phyloP scores from a whole-genome alignment of 2,113 vertebrate genomes.

The Megaceryle maxima region DNA sequence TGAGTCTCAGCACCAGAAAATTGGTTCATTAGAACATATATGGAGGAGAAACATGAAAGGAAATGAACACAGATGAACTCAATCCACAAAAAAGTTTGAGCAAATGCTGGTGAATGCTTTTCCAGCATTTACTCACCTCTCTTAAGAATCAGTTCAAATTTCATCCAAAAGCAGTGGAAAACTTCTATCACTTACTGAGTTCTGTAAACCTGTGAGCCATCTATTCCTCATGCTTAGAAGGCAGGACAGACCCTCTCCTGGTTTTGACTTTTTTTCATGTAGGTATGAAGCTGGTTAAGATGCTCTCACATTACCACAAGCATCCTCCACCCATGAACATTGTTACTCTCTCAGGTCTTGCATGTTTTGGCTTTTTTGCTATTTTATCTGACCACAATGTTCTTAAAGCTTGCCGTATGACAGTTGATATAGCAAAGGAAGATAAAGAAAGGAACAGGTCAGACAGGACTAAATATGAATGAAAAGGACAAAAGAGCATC shows the following conservation, averaged over 20 bases:
- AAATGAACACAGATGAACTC: background rate
- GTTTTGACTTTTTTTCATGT: background rate
- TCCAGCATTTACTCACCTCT: background rate
- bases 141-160: background rate
- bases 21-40: background rate
- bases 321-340: background rate
- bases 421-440: background rate
- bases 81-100: background rate
- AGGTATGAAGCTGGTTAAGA: background rate
- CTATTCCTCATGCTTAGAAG: background rate
- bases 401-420: background rate
- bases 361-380: background rate
- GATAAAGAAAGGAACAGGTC: background rate
- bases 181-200: background rate
- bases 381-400: background rate
- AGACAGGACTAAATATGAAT: background rate
- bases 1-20: background rate
- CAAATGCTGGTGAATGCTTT: background rate
- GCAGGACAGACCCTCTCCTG: background rate
- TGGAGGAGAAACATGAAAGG: background rate
- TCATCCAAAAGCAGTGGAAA: background rate
- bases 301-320: background rate
- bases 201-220: background rate
- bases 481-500: background rate
- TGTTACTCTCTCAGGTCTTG: slow-evolving; percentile 8